phyloP scores from a whole-genome alignment of 2,113 vertebrate species.

The Promerops cafer region DNA sequence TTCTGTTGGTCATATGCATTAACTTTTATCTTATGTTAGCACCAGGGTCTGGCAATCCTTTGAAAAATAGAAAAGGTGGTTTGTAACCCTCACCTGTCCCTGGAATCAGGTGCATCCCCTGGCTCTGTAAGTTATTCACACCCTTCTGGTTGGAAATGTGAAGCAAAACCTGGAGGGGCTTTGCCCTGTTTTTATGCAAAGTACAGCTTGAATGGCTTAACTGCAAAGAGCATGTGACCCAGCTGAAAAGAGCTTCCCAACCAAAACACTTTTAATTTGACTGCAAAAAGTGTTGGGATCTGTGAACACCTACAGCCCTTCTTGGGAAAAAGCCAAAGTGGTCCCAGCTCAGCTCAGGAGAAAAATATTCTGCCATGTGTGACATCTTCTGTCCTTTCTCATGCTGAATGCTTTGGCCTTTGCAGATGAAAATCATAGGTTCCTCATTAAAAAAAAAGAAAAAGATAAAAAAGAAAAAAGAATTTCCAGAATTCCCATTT shows the following conservation, averaged over 20 bases:
- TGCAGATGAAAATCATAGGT: not conserved
- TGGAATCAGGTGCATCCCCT: not conserved
- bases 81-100: not conserved
- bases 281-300: not conserved
- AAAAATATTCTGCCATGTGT: not conserved
- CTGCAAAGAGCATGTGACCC: not conserved
- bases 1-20: not conserved
- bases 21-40: not conserved
- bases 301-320: not conserved
- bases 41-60: not conserved
- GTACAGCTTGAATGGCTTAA: not conserved
- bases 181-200: not conserved
- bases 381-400: not conserved
- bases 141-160: not conserved
- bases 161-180: not conserved
- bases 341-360: not conserved
- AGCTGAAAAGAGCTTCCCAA: not conserved
- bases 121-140: not conserved
- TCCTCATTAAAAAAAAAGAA: not conserved
- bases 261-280: not conserved
- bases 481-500: not conserved
- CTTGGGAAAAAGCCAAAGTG: not conserved
- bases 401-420: not conserved
- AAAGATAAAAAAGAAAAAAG: not conserved
- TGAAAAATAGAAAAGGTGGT: not conserved